Conservation (phyloP, 2,113 vertebrate genomes). For the Periophthalmodon schlosseri region DNA sequence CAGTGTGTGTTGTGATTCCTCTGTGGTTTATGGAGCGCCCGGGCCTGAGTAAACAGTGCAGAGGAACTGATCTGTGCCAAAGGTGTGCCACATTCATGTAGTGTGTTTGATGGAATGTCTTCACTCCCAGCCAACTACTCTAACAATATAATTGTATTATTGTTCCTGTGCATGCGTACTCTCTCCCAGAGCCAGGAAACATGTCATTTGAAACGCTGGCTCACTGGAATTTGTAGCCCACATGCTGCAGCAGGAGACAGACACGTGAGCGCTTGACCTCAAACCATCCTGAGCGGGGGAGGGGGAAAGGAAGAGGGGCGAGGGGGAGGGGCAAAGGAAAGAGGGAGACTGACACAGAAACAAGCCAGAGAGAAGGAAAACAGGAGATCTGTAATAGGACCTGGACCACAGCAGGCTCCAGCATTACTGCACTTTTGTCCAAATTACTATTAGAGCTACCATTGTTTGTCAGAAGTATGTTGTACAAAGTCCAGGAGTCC, state of each 20-base stretch:
- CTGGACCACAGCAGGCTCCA: neutral
- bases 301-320: neutral
- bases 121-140: neutral
- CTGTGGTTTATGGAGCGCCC: neutral
- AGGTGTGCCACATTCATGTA: conserved; percentile 2
- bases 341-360: conserved; percentile 25
- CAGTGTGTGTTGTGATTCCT: neutral
- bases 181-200: conserved; percentile 64
- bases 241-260: conserved; percentile 67
- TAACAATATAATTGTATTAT: conserved; percentile 17
- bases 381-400: conserved; percentile 20
- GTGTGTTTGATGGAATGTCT: conserved; percentile 3
- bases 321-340: neutral
- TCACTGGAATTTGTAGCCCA: conserved; percentile 73
- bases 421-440: neutral
- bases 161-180: neutral
- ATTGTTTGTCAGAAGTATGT: neutral
- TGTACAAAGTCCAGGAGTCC: neutral
- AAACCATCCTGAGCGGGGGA: conserved; percentile 56
- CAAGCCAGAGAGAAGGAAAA: conserved; percentile 35
- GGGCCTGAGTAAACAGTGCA: neutral
- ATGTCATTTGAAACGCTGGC: conserved; percentile 72
- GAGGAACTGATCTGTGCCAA: neutral
- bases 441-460: neutral
- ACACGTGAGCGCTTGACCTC: conserved; percentile 72